Evolutionary conservation across 1,140 invertebrate species (phyloP).

Genomic region (Drosophila mojavensis): DNA sequence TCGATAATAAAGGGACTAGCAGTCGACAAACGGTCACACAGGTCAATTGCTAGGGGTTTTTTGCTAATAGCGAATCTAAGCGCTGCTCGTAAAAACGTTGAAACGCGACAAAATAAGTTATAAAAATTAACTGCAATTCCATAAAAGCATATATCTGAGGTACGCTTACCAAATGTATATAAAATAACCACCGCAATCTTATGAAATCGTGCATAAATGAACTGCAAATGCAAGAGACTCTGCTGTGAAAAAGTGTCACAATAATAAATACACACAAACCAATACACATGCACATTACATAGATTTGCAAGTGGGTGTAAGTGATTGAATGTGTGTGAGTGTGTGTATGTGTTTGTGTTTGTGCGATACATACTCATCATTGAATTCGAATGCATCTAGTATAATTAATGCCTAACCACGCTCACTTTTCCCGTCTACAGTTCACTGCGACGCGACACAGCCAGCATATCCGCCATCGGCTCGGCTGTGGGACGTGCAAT

Average conservation of each 20-base stretch:
- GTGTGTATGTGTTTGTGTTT: slow-evolving; percentile 14
- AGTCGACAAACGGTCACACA: slow-evolving; percentile 15
- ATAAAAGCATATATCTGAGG: not conserved
- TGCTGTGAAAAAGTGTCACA: slow-evolving; percentile 39
- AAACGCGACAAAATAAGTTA: slow-evolving; percentile 1
- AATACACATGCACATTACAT: slow-evolving; percentile 19
- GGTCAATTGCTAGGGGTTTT: slow-evolving; percentile 16
- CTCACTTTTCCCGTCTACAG: slow-evolving; percentile 28
- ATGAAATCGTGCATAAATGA: not conserved
- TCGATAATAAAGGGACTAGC: not conserved
- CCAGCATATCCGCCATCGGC: slow-evolving; percentile 11
- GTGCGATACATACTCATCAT: slow-evolving; percentile 9
- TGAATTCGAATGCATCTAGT: slow-evolving; percentile 14
- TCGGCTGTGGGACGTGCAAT: slow-evolving; percentile 80
- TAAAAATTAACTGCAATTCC: not conserved
- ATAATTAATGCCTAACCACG: slow-evolving; percentile 41
- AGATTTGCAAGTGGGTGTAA: slow-evolving; percentile 16
- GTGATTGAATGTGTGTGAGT: not conserved
- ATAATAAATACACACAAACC: slow-evolving; percentile 29
- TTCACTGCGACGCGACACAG: slow-evolving; percentile 21
- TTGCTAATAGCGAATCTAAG: slow-evolving; percentile 13
- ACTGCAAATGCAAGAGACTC: not conserved
- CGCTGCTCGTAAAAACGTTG: slow-evolving; percentile 10
- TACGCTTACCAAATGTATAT: not conserved
- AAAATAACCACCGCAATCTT: not conserved